Evolutionary conservation across 2,888 invertebrate genomes (phyloP).

Genomic region (Drosophila rubida): DNA sequence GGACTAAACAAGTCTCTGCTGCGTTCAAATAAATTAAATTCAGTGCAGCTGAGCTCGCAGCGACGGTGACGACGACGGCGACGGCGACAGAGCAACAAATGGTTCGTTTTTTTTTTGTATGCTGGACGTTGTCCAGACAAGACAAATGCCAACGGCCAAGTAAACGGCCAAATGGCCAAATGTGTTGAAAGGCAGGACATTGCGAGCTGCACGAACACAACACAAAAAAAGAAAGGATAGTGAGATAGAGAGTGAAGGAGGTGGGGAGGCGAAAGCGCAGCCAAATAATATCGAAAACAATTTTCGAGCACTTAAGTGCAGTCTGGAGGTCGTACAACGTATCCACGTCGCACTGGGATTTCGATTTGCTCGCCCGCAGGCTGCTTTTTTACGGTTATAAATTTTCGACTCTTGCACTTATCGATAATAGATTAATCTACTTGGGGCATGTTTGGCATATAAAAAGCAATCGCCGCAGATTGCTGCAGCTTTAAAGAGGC

Average conservation of each 20-base stretch:
- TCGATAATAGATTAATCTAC: constrained; percentile 82
- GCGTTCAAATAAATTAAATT: constrained; percentile 78
- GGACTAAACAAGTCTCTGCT: constrained; percentile 43
- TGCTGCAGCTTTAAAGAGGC: constrained; percentile 17
- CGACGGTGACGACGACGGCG: background rate
- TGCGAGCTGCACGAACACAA: constrained; percentile 12
- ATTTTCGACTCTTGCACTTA: constrained; percentile 79
- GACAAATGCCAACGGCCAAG: constrained; percentile 76
- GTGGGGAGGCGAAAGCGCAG: constrained; percentile 54
- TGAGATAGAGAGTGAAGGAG: background rate
- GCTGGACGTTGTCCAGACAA: constrained; percentile 75
- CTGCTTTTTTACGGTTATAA: constrained; percentile 75
- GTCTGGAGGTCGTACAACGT: constrained; percentile 66
- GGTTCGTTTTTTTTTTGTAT: constrained; percentile 65
- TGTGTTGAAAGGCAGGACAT: constrained; percentile 73
- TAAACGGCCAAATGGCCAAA: constrained; percentile 71
- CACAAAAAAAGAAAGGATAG: constrained; percentile 8
- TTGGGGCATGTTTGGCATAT: constrained; percentile 75
- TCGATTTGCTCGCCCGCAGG: constrained; percentile 61
- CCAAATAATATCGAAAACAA: constrained; percentile 82
- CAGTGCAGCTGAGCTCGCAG: constrained; percentile 70
- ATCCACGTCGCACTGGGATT: constrained; percentile 32
- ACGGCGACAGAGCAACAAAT: constrained; percentile 79
- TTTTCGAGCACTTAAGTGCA: constrained; percentile 82
- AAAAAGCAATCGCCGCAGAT: constrained; percentile 33